Evolutionary conservation across 2,113 vertebrate genomes (phyloP), one percentile per base, ranked within the genome.

Genomic region (Strigops habroptila): DNA sequence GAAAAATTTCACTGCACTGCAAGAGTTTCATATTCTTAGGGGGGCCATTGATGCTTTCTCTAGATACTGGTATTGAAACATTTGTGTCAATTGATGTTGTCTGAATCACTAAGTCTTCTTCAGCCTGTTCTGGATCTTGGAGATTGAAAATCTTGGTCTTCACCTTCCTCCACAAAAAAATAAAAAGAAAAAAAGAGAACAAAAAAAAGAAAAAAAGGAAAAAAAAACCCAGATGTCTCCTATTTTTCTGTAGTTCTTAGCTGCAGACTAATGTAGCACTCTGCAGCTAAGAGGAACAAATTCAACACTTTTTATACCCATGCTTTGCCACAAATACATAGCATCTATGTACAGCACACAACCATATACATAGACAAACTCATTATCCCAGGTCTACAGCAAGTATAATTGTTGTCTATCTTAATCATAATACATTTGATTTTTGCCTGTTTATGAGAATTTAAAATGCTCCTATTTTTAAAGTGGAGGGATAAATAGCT

Each of bases 1-100:
- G 3, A 1, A 51, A 81, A 57, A 6, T 35, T 70, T 4, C 10
- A 49, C 12, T 41, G 1, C 17, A 43, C 33, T 76, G 8, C 3
- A 22, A 30, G 24, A 46, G 4, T 55, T 87, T 48, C 1, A 17
- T 57, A 33, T 11, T 18, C 5, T 35, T 48, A 16, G 9, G 30
- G 8, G 3, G 2, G 0, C 2, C 24, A 27, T 9, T 4, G 1
- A 17, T 22, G 7, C 6, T 6, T 74, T 81, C 10, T 39, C 6
- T 52, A 55, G 10, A 18, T 16, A 51, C 15, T 59, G 4, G 16
- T 25, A 48, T 8, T 37, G 24, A 89, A 94, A 74, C 2, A 23
- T 25, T 49, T 18, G 0, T 53, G 22, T 35, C 31, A 81, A 10
- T 14, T 4, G 37, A 30, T 53, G 3, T 17, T 69, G 7, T 31